Evolutionary conservation across 2,888 invertebrate genomes (phyloP).

Genomic region (Agriopis marginaria): DNA sequence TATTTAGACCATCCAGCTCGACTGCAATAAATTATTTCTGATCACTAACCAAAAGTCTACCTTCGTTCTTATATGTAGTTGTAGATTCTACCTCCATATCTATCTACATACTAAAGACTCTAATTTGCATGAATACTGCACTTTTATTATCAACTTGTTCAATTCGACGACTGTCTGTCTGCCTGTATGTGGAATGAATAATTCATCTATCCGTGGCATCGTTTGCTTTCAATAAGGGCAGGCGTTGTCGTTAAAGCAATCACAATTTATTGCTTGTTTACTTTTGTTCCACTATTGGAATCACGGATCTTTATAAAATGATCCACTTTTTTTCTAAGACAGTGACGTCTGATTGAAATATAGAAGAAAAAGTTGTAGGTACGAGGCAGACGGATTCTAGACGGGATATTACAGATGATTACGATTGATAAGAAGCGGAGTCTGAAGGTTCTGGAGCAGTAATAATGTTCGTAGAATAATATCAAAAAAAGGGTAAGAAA

Average conservation of each 20-base stretch:
- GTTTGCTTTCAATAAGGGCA: constrained; percentile 42
- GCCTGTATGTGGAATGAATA: constrained; percentile 42
- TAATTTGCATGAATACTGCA: constrained; percentile 19
- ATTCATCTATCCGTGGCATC: constrained; percentile 42
- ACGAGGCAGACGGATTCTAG: constrained; percentile 7
- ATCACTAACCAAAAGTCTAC: not conserved
- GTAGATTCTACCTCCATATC: too few relatives aligned
- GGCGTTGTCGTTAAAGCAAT: constrained; percentile 27
- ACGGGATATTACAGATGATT: constrained; percentile 10
- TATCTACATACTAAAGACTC: not conserved
- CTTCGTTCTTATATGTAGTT: too few relatives aligned
- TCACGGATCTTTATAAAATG: constrained; percentile 44
- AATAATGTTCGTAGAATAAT: not conserved
- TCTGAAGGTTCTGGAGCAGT: constrained; percentile 3
- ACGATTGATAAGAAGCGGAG: constrained; percentile 8
- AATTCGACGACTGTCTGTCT: constrained; percentile 31
- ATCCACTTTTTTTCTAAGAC: constrained; percentile 5
- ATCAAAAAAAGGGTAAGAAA: too few relatives aligned
- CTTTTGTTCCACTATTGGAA: constrained; percentile 44
- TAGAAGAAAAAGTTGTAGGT: constrained; percentile 32
- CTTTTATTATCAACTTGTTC: constrained; percentile 35
- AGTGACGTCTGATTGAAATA: constrained; percentile 36
- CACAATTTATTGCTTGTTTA: constrained; percentile 45
- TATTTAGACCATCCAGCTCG: constrained; percentile 6
- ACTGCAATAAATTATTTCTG: not conserved